Conservation (phyloP, 2,113 vertebrate species). For the Tor tambroides region DNA sequence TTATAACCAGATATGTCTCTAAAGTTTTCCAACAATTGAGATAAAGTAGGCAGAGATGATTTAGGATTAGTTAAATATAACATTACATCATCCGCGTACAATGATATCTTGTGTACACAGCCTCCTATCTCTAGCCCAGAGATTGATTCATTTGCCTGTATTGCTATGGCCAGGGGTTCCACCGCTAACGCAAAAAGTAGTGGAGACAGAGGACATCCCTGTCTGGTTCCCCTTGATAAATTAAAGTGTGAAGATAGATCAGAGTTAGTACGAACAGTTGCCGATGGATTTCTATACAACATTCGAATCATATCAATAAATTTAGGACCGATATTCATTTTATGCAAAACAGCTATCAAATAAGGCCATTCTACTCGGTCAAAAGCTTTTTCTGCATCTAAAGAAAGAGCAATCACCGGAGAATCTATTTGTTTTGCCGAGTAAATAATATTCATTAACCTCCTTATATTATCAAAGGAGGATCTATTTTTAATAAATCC, state of each 20-base stretch:
- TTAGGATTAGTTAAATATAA: conserved; percentile 1
- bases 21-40: conserved; percentile 4
- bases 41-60: neutral
- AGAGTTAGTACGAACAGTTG: too few relatives aligned
- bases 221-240: neutral
- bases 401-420: too few relatives aligned
- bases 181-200: conserved; percentile 26
- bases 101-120: conserved; percentile 13
- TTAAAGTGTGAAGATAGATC: neutral
- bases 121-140: neutral
- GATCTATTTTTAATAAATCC: too few relatives aligned
- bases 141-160: neutral
- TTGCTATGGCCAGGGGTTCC: conserved; percentile 29
- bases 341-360: neutral
- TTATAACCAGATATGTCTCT: conserved; percentile 35
- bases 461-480: too few relatives aligned
- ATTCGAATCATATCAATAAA: too few relatives aligned
- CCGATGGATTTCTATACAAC: too few relatives aligned
- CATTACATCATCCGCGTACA: too few relatives aligned
- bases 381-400: too few relatives aligned
- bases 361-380: neutral
- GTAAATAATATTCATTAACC: too few relatives aligned
- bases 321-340: neutral
- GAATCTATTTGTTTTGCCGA: too few relatives aligned
- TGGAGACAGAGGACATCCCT: neutral